A percentile compares a stretch with the other conserved stretches of the same genome.
Conservation (phyloP, 2,113 vertebrate species). For the Ranitomeya imitator region DNA sequence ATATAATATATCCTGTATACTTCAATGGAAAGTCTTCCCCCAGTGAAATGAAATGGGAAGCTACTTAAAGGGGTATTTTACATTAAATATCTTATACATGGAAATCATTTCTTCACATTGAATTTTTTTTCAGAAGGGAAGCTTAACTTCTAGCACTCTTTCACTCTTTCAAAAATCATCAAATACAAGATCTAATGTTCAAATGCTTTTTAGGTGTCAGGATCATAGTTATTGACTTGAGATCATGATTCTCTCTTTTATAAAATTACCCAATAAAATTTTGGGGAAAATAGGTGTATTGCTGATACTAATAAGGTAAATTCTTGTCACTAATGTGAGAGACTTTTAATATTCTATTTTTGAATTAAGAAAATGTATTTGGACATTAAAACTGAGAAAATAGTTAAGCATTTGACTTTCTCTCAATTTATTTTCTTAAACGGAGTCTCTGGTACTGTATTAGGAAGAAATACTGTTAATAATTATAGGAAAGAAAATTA, state of each 20-base stretch:
- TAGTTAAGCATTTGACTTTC: too few species aligned
- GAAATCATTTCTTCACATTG: not conserved
- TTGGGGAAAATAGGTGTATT: not conserved
- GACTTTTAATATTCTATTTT: too few species aligned
- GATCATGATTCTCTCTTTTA: not conserved
- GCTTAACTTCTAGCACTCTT: not conserved
- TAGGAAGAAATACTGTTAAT: too few species aligned
- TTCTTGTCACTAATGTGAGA: too few species aligned
- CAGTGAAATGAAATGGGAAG: not conserved
- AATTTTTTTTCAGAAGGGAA: not conserved
- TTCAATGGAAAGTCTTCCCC: not conserved
- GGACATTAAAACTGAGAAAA: too few species aligned
- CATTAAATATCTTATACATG: not conserved
- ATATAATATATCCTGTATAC: not conserved
- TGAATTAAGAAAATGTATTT: too few species aligned
- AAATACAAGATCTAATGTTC: not conserved
- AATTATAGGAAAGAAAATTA: too few species aligned
- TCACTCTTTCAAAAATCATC: not conserved
- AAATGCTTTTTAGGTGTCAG: not conserved
- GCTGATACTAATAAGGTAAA: not conserved
- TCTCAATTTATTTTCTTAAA: too few species aligned
- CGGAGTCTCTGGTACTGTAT: too few species aligned
- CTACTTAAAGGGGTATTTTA: not conserved
- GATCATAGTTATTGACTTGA: not conserved
- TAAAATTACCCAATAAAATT: not conserved